Evolutionary conservation across 2,113 vertebrate genomes (phyloP).

Genomic region (Acrocephalus kingi): DNA sequence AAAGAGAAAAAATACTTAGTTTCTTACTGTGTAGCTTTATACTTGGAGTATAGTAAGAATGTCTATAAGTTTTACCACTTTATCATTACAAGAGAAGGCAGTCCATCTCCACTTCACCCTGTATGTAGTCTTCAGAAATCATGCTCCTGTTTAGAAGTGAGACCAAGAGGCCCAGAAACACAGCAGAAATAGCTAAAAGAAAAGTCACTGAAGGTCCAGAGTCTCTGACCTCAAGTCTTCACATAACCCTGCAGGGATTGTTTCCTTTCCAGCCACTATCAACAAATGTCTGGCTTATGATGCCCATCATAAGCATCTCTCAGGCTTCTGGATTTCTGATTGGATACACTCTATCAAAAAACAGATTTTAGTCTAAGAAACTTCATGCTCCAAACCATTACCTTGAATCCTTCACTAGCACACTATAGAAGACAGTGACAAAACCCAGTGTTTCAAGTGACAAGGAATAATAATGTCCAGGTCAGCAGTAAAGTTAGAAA

Average conservation of each 20-base stretch:
- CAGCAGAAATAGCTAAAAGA: not conserved
- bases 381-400: not conserved
- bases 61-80: not conserved
- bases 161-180: not conserved
- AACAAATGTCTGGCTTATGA: not conserved
- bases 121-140: not conserved
- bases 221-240: not conserved
- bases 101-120: not conserved
- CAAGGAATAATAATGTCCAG: not conserved
- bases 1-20: not conserved
- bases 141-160: not conserved
- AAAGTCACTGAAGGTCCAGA: not conserved
- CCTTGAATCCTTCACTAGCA: not conserved
- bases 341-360: not conserved
- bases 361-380: not conserved
- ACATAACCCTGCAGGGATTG: not conserved
- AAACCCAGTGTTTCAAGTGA: not conserved
- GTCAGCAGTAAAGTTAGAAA: conserved; percentile 40
- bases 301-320: not conserved
- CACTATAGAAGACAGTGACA: not conserved
- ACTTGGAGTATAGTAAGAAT: not conserved
- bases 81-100: not conserved
- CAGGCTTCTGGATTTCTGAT: not conserved
- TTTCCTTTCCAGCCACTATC: not conserved
- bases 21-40: not conserved